Conservation (phyloP, 2,888 invertebrate species). For the Odiellus spinosus region DNA sequence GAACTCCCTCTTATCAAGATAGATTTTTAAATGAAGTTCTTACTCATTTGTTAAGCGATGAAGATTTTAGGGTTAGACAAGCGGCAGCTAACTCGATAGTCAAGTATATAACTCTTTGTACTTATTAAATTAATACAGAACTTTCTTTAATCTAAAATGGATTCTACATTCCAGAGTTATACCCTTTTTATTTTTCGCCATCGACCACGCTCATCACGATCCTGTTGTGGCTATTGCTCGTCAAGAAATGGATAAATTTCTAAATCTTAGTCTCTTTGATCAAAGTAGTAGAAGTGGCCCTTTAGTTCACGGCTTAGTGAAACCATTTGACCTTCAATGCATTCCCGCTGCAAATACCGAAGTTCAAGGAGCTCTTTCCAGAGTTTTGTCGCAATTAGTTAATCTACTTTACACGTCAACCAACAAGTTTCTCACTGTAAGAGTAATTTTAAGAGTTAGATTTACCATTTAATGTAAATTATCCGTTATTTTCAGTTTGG, state of each 20-base stretch:
- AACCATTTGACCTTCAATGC: conserved; percentile 23
- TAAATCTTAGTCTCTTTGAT: conserved; percentile 26
- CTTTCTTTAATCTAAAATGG: neutral
- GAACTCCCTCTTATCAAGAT: conserved; percentile 36
- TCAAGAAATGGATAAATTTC: conserved; percentile 24
- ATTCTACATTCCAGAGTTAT: conserved; percentile 25
- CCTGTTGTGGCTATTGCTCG: conserved; percentile 39
- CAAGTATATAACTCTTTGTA: conserved; percentile 35
- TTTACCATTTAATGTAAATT: neutral
- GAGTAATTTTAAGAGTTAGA: conserved; percentile 24
- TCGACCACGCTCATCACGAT: conserved; percentile 37
- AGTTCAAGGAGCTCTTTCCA: conserved; percentile 40
- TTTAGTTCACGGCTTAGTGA: conserved; percentile 37
- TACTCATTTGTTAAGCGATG: conserved; percentile 48
- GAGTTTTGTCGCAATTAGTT: conserved; percentile 38
- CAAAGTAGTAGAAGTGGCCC: conserved; percentile 27
- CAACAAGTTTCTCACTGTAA: conserved; percentile 50
- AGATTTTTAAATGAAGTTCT: conserved; percentile 44
- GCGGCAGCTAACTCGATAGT: conserved; percentile 50
- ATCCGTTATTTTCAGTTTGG: conserved; percentile 35
- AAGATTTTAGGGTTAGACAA: conserved; percentile 57
- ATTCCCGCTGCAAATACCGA: conserved; percentile 15
- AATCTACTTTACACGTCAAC: conserved; percentile 42
- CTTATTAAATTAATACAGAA: neutral
- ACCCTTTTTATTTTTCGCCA: conserved; percentile 29